Evolutionary conservation across 2,797 vertebrate genomes (phyloP).

Genomic region (Gymnoscopelus braueri): DNA sequence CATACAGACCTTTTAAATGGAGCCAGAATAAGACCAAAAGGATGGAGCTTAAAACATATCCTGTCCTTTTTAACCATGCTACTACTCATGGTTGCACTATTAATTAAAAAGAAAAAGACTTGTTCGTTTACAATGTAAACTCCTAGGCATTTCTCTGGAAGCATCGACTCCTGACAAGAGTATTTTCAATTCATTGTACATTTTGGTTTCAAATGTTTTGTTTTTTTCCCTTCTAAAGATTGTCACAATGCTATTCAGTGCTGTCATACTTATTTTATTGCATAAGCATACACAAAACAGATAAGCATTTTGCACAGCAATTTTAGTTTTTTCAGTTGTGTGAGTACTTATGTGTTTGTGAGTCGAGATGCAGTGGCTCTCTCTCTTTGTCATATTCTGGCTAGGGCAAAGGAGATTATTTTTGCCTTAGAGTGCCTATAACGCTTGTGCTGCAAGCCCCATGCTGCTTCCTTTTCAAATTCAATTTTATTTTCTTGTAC

Average conservation of each 20-base stretch:
- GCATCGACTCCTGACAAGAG: slow-evolving; percentile 2
- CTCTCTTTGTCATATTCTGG: slow-evolving; percentile 7
- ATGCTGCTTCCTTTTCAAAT: slow-evolving; percentile 44
- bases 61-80: background rate
- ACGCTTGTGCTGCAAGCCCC: slow-evolving; percentile 67
- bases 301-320: slow-evolving; percentile 67
- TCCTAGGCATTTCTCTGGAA: slow-evolving; percentile 31
- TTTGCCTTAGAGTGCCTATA: slow-evolving; percentile 77
- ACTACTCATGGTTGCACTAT: background rate
- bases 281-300: slow-evolving; percentile 39
- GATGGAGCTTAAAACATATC: background rate
- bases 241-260: background rate
- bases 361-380: slow-evolving; percentile 1
- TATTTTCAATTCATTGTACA: background rate
- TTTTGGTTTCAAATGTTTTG: slow-evolving; percentile 7
- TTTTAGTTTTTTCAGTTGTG: slow-evolving; percentile 12
- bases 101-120: background rate
- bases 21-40: background rate
- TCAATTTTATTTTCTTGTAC: slow-evolving; percentile 27
- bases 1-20: background rate
- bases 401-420: slow-evolving; percentile 15
- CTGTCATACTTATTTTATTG: slow-evolving; percentile 18
- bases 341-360: slow-evolving; percentile 11
- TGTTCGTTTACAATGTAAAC: slow-evolving; percentile 38
- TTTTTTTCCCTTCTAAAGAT: background rate